Evolutionary conservation across 2,888 invertebrate genomes (phyloP).

Genomic region (Matsumyia berberina): DNA sequence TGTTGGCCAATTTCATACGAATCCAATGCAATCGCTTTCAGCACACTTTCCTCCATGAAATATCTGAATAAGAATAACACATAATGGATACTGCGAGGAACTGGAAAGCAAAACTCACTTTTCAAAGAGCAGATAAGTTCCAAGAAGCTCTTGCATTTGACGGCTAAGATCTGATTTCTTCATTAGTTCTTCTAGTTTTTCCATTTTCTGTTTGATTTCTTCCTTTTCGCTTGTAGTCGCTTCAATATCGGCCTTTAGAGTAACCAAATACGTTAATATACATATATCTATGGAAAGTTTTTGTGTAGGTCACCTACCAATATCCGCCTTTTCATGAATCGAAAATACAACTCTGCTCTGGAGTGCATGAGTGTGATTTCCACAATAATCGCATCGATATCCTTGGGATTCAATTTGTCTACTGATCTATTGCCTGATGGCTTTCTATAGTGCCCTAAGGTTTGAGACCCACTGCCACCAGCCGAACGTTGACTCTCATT

Average conservation of each 20-base stretch:
- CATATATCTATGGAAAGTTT: background rate
- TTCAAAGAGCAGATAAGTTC: constrained; percentile 95
- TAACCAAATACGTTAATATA: constrained; percentile 24
- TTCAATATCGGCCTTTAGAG: constrained; percentile 87
- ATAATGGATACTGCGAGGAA: background rate
- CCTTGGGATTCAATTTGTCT: constrained; percentile 91
- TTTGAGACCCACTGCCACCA: constrained; percentile 77
- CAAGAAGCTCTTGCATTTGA: constrained; percentile 92
- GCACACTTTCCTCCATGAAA: constrained; percentile 97
- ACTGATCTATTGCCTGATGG: constrained; percentile 82
- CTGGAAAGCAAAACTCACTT: constrained; percentile 85
- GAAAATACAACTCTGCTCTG: constrained; percentile 94
- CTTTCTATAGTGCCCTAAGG: constrained; percentile 82
- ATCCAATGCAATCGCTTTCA: constrained; percentile 94
- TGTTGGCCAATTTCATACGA: constrained; percentile 89
- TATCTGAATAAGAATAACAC: constrained; percentile 85
- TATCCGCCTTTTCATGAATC: constrained; percentile 92
- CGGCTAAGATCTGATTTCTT: constrained; percentile 90
- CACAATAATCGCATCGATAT: constrained; percentile 93
- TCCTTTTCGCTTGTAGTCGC: constrained; percentile 85
- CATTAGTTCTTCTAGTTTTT: constrained; percentile 88
- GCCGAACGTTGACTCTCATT: constrained; percentile 86
- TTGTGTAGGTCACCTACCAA: constrained; percentile 85
- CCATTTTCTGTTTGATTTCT: constrained; percentile 84
- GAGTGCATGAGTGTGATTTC: constrained; percentile 97